Base-by-base conservation (phyloP, 2,113 vertebrate genomes). In the Lagenorhynchus albirostris region DNA sequence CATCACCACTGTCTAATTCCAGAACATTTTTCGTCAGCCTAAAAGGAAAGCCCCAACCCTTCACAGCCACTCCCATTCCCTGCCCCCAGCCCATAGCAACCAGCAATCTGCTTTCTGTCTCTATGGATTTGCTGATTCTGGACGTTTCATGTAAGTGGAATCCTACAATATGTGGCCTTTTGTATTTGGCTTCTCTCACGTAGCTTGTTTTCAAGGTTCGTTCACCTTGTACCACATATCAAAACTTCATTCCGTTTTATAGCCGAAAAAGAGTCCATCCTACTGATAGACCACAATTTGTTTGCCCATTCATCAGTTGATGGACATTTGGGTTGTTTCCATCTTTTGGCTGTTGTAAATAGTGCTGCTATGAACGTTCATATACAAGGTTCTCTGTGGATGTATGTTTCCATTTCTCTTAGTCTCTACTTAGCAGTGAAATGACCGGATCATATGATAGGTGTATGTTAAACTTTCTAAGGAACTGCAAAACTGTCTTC, bases 271-370 rank as follows among this genome's bases (percentile, higher is more conserved):
- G 6, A 1, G 4, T 50, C 31, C 58, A 0, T 0, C 0, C 2
- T 1, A 3, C 7, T 3, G 26, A 55, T 0, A 47, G 33, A n/a
- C 58, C 81, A 14, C 55, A 0, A 1, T 10, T 2, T 18, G 44
- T 14, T 1, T 0, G n/a, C 5, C 21, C 8, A 1, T 8, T 6
- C 29, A 13, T 1, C 13, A 0, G 17, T 0, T 12, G n/a, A 13
- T 1, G 36, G 58, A 5, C 4, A 4, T 3, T 2, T 0, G 53
- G 44, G 20, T 20, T 58, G 15, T 12, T 26, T 36, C 47, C 8
- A 6, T 4, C 29, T 31, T 68, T 17, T 0, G 12, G 9, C 6
- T 8, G 1, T 9, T 6, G 18, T 10, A 23, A n/a, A 2, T 0
- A 8, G 3, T 7, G 63, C 38, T 8, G 71, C 63, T 1, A 9